Percentiles rank a stretch among this genome's conserved stretches.
Conservation (phyloP, 2,888 invertebrate genomes). For the Caenorhabditis angaria region DNA sequence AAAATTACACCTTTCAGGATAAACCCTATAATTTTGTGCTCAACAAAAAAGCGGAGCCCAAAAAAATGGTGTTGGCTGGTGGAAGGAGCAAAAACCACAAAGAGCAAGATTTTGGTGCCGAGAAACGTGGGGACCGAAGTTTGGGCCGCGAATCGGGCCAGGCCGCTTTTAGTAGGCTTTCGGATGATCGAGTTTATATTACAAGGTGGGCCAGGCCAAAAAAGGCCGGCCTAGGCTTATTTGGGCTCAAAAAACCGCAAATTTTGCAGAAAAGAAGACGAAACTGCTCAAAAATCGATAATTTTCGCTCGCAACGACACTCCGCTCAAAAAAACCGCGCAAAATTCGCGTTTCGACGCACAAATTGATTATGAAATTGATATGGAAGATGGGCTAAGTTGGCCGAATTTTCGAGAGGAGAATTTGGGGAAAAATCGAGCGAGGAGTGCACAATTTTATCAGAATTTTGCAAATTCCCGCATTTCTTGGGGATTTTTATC, state of each 20-base stretch:
- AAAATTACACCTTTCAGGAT: neutral
- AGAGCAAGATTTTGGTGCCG: neutral
- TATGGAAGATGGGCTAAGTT: conserved; percentile 27
- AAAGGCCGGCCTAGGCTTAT: neutral
- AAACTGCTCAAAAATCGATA: conserved; percentile 16
- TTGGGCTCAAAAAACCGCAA: neutral
- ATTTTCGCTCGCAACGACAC: conserved; percentile 30
- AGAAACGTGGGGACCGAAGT: conserved; percentile 31
- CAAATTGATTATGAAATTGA: conserved; percentile 36
- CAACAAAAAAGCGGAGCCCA: neutral
- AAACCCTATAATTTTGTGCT: neutral
- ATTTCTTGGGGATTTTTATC: conserved; percentile 5
- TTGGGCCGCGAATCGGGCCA: conserved; percentile 2
- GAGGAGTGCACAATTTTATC: conserved; percentile 29
- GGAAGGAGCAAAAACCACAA: no score
- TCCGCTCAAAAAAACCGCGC: no score
- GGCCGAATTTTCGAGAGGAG: conserved; percentile 14
- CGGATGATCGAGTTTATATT: conserved; percentile 36
- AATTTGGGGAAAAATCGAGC: conserved; percentile 9
- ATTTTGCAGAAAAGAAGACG: conserved; percentile 22
- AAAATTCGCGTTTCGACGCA: conserved; percentile 30
- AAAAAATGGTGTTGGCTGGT: no score
- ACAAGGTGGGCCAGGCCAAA: conserved; percentile 6
- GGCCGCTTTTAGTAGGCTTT: conserved; percentile 26
- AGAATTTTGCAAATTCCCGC: conserved; percentile 3